Conservation (phyloP, 2,888 invertebrate species). For the Odontocerum albicorne region DNA sequence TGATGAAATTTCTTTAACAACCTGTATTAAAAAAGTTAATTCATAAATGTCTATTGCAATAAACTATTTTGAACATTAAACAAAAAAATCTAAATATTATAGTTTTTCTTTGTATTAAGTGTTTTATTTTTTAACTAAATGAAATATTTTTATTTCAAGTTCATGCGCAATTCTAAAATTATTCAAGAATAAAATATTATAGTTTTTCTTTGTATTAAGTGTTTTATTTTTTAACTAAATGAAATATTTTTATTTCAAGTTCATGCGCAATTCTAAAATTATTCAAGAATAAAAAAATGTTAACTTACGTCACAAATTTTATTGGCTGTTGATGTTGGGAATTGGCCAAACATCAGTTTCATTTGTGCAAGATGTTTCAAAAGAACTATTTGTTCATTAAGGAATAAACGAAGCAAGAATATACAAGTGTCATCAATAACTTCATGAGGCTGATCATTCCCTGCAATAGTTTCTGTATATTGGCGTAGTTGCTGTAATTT, state of each 20-base stretch:
- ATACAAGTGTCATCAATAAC: constrained; percentile 66
- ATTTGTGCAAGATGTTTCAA: constrained; percentile 60
- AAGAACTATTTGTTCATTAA: constrained; percentile 61
- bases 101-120: no score
- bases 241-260: background rate
- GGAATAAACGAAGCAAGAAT: constrained; percentile 61
- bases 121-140: background rate
- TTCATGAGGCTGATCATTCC: constrained; percentile 57
- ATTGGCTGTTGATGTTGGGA: constrained; percentile 55
- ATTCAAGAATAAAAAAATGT: background rate
- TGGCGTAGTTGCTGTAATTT: constrained; percentile 47
- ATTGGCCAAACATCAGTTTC: constrained; percentile 61
- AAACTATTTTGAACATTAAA: background rate
- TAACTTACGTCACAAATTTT: constrained; percentile 61
- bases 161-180: background rate
- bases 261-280: background rate
- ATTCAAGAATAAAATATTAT: background rate
- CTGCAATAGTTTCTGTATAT: constrained; percentile 50
- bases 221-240: background rate
- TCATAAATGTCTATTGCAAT: constrained; percentile 1
- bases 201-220: background rate
- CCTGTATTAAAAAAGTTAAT: constrained; percentile 44
- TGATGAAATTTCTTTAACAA: constrained; percentile 52
- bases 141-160: background rate
- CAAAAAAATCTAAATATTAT: background rate